Conservation (phyloP, 2,113 vertebrate genomes). For the Ammodramus savannarum region DNA sequence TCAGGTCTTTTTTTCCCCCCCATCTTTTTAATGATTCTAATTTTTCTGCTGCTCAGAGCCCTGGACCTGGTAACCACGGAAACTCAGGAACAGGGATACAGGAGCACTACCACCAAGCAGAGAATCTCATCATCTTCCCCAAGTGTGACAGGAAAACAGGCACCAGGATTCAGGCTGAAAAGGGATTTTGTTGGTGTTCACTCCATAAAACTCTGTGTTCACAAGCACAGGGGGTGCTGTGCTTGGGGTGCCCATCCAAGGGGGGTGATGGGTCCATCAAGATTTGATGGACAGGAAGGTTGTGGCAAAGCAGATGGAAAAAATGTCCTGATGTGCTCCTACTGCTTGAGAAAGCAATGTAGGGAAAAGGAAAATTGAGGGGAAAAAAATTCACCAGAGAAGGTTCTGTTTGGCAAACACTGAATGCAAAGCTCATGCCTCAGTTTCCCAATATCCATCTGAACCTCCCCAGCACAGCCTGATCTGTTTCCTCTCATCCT, state of each 20-base stretch:
- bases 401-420: not conserved
- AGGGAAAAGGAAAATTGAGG: not conserved
- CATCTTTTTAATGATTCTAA: slow-evolving; percentile 38
- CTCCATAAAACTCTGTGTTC: not conserved
- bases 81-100: slow-evolving; percentile 53
- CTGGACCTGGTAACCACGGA: slow-evolving; percentile 59
- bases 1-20: not conserved
- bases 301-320: fast-evolving
- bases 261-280: fast-evolving
- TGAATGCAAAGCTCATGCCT: not conserved
- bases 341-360: not conserved
- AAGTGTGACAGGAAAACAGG: not conserved
- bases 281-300: not conserved
- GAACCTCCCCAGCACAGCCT: fast-evolving
- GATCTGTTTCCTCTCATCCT: fast-evolving
- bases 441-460: not conserved
- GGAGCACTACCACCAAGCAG: not conserved
- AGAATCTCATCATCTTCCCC: not conserved
- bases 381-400: not conserved
- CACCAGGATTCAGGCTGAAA: not conserved
- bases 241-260: not conserved
- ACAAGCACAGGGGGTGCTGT: not conserved
- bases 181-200: not conserved
- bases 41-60: slow-evolving; percentile 6
- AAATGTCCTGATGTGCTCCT: fast-evolving